Conservation (phyloP, 2,797 vertebrate species). For the Lepidocolaptes lacrymiger region DNA sequence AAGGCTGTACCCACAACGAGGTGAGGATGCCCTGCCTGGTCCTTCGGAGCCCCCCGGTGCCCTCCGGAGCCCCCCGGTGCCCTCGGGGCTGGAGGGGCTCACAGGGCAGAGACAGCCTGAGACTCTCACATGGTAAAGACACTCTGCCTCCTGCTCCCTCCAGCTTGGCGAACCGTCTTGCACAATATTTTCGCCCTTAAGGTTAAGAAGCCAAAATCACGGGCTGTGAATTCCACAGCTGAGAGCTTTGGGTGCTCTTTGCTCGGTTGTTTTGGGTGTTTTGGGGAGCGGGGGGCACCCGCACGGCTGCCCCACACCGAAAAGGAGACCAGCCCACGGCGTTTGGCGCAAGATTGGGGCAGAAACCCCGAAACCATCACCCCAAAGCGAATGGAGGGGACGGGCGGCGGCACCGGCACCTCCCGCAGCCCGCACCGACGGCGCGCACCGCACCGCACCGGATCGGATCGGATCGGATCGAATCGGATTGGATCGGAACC, state of each 20-base stretch:
- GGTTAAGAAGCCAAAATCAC: neutral
- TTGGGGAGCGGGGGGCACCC: fast-evolving
- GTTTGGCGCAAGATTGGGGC: neutral
- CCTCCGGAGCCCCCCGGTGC: neutral
- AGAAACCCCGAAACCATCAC: neutral
- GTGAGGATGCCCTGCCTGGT: fast-evolving
- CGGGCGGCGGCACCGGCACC: neutral
- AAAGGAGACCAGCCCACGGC: neutral
- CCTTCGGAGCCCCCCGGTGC: neutral
- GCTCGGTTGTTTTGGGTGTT: neutral
- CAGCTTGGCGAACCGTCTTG: neutral
- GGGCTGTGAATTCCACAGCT: neutral
- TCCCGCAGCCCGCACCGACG: neutral
- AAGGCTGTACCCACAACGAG: neutral
- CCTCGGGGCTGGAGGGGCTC: neutral
- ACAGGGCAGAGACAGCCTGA: neutral
- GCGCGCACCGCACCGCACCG: too few species aligned
- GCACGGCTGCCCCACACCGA: fast-evolving
- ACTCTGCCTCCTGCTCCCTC: neutral
- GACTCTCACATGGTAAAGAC: fast-evolving
- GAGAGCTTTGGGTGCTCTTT: neutral
- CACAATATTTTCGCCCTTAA: fast-evolving
- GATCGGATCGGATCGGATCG: too few species aligned
- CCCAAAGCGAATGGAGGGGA: neutral
- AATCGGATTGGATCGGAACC: too few species aligned